Base-by-base conservation (phyloP, 2,113 vertebrate species). In the Ammospiza nelsoni region DNA sequence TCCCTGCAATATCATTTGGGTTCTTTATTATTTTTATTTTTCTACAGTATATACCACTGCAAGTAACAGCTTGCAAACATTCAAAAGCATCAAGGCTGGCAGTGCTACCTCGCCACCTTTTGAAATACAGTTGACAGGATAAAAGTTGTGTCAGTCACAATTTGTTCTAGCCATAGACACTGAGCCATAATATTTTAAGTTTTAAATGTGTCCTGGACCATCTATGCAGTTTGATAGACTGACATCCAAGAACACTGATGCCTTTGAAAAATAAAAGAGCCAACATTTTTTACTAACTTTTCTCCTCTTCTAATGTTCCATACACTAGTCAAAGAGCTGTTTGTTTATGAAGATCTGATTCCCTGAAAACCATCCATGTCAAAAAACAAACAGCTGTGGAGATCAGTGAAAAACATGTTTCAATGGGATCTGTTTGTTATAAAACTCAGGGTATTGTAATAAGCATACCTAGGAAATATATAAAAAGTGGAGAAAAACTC, bases 381-480 rank as follows among this genome's bases (percentile, higher is more conserved):
- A 51, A 74, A 74, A 87, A 61, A 3, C 20, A 55, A 88, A 61
- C 11, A 65, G 12, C 13, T 57, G 11, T 49, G 55, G 31, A 54
- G 9, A 52, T 39, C 12, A 69, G 23, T 31, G 25, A 52, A 81
- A 90, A 66, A 3, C 3, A 23, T 9, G 5, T 49, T 72, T 84
- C 23, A 6, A 28, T 19, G 39, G 15, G 8, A 58, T 15, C 6
- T 17, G 9, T 29, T 91, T 20, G 5, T 25, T 37, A 25, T 28
- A 48, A 90, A 55, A 59, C 18, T 2, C 4, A 20, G 10, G 6
- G 18, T 18, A 52, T 18, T 49, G 12, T 31, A 66, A 69, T 29
- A 65, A 66, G n/a, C 7, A 6, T 29, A 33, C 9, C 17, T 65
- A 0, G 0, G 23, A 74, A 90, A 82, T 27, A 43, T 2, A 29